Evolutionary conservation across 2,888 invertebrate species (phyloP), one percentile per base, ranked within the genome.

Genomic region (Galerucella pusilla): DNA sequence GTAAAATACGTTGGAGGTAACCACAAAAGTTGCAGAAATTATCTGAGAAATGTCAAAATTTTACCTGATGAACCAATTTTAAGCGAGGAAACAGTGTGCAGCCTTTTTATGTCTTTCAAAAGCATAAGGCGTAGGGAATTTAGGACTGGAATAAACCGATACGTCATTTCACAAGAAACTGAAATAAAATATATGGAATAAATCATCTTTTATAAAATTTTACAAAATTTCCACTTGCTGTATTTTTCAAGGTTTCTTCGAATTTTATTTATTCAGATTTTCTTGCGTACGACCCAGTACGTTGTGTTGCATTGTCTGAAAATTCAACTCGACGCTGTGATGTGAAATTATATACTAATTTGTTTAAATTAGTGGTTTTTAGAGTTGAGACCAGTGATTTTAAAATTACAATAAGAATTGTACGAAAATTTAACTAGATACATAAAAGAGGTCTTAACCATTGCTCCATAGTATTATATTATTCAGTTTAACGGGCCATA

Each of bases 301-400:
- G 14, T 12, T 10, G 46, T 46, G 14, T 28, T 63, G 63, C 42
- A 20, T 65, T 65, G 64, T 65, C 45, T 65, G 46, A 65, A 42
- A 65, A 20, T 5, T 46, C 6, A 45, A 28, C 35, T 0, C 14
- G 14, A 49, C 49, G 49, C 49, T 49, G 0, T 61, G 16, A 57
- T 28, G 28, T 61, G 20, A 65, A 65, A 65, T 65, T 65, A 65
- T 46, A 65, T 16, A 65, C 46, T 65, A 46, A 45, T 46, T 46
- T 16, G 64, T 46, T 20, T 12, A 46, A 46, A 65, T 65, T 65
- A 20, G 25, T 65, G 64, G 46, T 20, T 65, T 46, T 46, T 65
- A 6, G 20, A 65, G 46, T 46, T 42, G 46, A 46, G 20, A 49
- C 46, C 16, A 16, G 20, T 65, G 35, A 65, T 65, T 65, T 65